Base-by-base conservation (phyloP, 2,888 invertebrate genomes). In the Diaprepes abbreviatus region DNA sequence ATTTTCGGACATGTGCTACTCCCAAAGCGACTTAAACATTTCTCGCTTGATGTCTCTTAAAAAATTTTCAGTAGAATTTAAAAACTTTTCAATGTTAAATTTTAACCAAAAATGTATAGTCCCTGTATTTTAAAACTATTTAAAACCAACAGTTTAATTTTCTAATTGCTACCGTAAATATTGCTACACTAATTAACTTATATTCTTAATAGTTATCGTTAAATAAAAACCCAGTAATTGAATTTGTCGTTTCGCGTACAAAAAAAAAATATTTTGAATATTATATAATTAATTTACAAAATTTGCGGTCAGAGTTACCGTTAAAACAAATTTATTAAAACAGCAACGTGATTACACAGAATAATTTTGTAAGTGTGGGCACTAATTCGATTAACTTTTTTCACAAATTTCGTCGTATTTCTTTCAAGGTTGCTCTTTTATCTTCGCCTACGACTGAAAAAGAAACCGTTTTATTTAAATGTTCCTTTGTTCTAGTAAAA, bases 281-380 rank as follows among this genome's bases (percentile, higher is more conserved):
- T 40, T 17, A 40, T 40, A 1, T 9, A 40, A 17, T 40, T 3
- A 40, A 40, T 7, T 40, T 40, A 7, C 40, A 17, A 16, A 40
- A 9, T 40, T 9, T 38, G 5, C 17, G 40, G 40, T 10, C 40
- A 2, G 14, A 40, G 12, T 16, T 40, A 40, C 40, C 7, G 40
- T 40, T 40, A 40, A 17, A 40, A 17, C 17, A 16, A 17, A 40
- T 21, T 45, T 21, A 9, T 45, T 45, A 16, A 21, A 45, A 21
- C 45, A 45, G 21, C 19, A 45, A 45, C 21, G n/a, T 21, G 10
- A 45, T 45, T 45, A 45, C 45, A 16, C 21, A 45, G 45, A 45
- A 5, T 17, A 7, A 40, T 40, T 17, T 40, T 16, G 40, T 17
- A 40, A 17, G 7, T 17, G 10, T 40, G 14, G 14, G 12, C 9